Percentiles rank a stretch among this genome's conserved stretches.
Conservation (phyloP, 2,797 vertebrate genomes). For the Rhyacichthys aspro region DNA sequence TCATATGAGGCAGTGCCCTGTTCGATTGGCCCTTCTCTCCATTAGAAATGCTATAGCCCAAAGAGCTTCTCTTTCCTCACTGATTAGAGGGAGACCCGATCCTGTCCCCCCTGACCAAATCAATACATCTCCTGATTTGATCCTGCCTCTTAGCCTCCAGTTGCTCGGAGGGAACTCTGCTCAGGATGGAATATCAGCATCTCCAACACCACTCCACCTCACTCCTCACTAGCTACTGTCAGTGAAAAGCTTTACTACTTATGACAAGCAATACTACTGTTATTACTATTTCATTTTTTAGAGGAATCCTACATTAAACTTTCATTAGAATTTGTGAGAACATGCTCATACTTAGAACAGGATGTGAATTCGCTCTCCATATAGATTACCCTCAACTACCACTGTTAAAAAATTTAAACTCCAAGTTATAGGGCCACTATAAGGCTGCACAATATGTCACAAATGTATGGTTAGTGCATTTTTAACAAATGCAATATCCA, state of each 20-base stretch:
- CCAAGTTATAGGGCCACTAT: background rate
- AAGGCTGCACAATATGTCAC: too few relatives aligned
- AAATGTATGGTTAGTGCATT: too few relatives aligned
- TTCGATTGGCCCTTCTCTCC: constrained; percentile 53
- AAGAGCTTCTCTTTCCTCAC: constrained; percentile 58
- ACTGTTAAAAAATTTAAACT: background rate
- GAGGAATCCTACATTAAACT: constrained; percentile 2
- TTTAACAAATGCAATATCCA: too few relatives aligned
- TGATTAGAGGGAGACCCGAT: constrained; percentile 65
- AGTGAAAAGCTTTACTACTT: background rate
- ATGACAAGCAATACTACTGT: background rate
- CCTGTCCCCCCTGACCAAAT: constrained; percentile 63
- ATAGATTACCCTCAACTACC: background rate
- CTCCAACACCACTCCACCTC: constrained; percentile 13
- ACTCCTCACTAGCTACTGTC: background rate
- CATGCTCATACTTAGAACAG: background rate
- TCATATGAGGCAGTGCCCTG: constrained; percentile 56
- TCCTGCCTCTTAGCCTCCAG: constrained; percentile 47
- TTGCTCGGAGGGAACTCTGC: constrained; percentile 40
- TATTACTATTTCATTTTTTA: constrained; percentile 14
- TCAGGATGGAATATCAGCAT: constrained; percentile 44
- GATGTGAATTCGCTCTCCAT: background rate
- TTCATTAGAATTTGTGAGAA: background rate
- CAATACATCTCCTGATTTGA: constrained; percentile 70
- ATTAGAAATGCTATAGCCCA: constrained; percentile 54